Evolutionary conservation across 2,113 vertebrate genomes (phyloP).

Genomic region (Hydropotes inermis): DNA sequence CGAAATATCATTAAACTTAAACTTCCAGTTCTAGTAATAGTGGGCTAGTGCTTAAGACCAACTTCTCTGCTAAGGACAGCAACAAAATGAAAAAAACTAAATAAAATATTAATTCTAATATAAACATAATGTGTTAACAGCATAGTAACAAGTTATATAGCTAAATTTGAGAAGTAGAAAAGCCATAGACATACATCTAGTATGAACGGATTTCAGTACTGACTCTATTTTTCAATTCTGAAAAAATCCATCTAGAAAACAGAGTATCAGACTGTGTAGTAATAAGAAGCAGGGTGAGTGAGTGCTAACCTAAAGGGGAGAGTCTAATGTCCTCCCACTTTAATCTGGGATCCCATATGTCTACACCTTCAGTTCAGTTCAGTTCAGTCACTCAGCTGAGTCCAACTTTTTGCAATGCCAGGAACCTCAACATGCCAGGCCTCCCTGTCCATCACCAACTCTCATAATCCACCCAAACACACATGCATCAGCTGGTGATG

Average conservation of each 20-base stretch:
- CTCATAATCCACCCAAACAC: no score
- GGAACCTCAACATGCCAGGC: no score
- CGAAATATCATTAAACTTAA: neutral
- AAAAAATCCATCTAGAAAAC: neutral
- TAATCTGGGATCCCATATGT: neutral
- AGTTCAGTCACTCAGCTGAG: no score
- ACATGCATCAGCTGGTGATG: no score
- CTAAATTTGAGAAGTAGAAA: neutral
- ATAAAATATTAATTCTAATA: neutral
- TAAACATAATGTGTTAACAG: neutral
- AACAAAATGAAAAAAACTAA: neutral
- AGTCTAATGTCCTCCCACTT: neutral
- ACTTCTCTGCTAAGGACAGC: neutral
- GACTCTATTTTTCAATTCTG: neutral
- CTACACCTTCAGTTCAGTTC: no score
- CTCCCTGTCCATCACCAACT: no score
- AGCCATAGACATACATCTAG: fast-evolving
- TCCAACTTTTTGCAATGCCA: no score
- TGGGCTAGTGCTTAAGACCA: neutral
- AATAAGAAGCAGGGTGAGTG: neutral
- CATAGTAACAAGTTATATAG: neutral
- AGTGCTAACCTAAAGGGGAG: neutral
- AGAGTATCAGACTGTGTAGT: neutral
- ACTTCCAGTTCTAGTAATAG: neutral
- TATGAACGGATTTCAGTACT: neutral